Conservation (phyloP, 2,113 vertebrate species). For the Paracanthobrama guichenoti region DNA sequence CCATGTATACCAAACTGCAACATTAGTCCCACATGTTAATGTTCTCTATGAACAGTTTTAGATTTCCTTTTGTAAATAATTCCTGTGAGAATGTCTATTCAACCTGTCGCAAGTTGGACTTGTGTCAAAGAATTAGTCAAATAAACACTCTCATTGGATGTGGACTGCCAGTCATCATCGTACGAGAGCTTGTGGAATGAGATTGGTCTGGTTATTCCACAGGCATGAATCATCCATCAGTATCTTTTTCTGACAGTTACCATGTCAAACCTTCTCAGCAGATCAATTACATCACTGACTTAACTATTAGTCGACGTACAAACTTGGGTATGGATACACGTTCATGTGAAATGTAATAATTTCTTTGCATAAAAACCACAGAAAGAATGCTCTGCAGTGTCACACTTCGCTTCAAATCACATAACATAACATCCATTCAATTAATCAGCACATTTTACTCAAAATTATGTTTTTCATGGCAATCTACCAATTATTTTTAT, state of each 20-base stretch:
- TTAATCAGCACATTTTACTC: not conserved
- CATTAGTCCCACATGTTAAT: not conserved
- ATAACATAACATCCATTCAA: not conserved
- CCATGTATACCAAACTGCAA: not conserved
- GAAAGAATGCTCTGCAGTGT: not conserved
- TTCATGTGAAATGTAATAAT: not conserved
- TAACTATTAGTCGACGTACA: not conserved
- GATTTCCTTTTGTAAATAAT: not conserved
- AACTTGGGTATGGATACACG: not conserved
- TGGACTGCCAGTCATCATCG: constrained; percentile 10
- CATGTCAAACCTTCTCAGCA: not conserved
- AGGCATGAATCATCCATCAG: not conserved
- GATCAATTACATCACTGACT: constrained; percentile 7
- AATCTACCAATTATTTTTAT: not conserved
- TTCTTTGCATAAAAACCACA: not conserved
- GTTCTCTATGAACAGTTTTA: not conserved
- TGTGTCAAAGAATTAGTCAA: constrained; percentile 12
- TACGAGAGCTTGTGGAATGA: constrained; percentile 39
- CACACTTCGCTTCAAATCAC: not conserved
- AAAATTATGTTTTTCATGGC: not conserved
- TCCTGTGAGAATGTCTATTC: constrained; percentile 13
- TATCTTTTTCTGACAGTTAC: constrained; percentile 5
- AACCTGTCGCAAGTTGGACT: constrained; percentile 5
- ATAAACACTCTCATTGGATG: constrained; percentile 12
- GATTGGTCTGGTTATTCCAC: constrained; percentile 34